Percentiles rank a stretch among this genome's conserved stretches.
phyloP scores from a whole-genome alignment of 2,113 vertebrate genomes.

The Ancistrus triradiatus region DNA sequence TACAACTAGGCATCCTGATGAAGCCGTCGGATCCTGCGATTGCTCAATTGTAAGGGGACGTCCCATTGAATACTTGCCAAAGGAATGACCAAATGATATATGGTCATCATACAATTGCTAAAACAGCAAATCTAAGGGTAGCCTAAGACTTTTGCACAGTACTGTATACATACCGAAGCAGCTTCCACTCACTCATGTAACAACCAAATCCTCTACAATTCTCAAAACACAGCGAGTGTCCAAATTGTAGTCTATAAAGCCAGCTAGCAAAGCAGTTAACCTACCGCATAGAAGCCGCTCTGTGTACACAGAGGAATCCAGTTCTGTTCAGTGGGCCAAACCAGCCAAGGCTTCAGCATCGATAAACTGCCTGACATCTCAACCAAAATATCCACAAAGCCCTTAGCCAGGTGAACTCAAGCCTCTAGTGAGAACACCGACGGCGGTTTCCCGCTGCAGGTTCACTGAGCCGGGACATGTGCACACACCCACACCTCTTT shows the following conservation, averaged over 20 bases:
- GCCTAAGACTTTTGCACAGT: too few relatives aligned
- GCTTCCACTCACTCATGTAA: too few relatives aligned
- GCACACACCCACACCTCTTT: constrained; percentile 3
- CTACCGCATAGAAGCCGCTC: constrained; percentile 61
- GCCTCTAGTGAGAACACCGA: neutral
- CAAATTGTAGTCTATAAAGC: neutral
- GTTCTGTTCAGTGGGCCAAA: constrained; percentile 52
- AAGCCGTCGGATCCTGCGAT: too few relatives aligned
- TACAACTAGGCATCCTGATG: too few relatives aligned
- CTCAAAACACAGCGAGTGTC: too few relatives aligned
- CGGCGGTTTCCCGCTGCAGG: neutral
- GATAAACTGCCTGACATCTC: constrained; percentile 49
- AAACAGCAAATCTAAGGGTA: too few relatives aligned
- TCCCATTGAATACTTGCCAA: too few relatives aligned
- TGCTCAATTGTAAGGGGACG: too few relatives aligned
- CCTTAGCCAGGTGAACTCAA: constrained; percentile 1
- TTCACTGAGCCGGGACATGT: neutral
- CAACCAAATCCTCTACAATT: too few relatives aligned
- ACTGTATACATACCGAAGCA: too few relatives aligned
- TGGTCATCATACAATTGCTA: too few relatives aligned
- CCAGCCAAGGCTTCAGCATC: constrained; percentile 49
- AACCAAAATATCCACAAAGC: constrained; percentile 17
- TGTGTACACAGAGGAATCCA: constrained; percentile 66
- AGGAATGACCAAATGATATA: too few relatives aligned
- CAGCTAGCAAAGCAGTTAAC: constrained; percentile 22